Base-by-base conservation (phyloP, 92 coral and sea anemone genomes). In the Paramuricea clavata region DNA sequence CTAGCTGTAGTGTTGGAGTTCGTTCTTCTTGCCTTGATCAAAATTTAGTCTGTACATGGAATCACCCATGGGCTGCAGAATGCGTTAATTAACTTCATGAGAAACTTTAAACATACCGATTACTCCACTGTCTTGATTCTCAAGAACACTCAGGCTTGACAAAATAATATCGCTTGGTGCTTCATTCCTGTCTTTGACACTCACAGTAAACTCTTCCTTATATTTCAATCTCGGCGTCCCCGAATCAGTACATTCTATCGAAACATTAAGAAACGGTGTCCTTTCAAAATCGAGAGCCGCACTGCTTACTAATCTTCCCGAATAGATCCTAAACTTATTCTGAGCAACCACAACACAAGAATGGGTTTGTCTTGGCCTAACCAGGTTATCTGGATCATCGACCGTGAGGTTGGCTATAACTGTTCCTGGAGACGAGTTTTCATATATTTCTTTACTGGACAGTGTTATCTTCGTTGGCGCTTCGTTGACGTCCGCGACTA, bases 351-450 rank as follows among this genome's bases (percentile, higher is more conserved):
- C 88, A 2, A 12, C 19, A 82, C 99, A 96, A 1, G 50, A 62
- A 77, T 96, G 99, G 13, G 78, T 30, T 81, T 96, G 99, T 19
- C 81, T 80, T 2, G 41, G 61, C 12, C 4, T 19, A 5, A 19
- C 56, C 13, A 1, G 2, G 39, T 79, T 79, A 76, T 96, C 99
- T 25, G 95, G 92, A 65, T 96, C 99, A 1, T 78, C 87, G 7
- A 94, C 98, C 12, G 93, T 94, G 83, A 94, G 26, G 61, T 86
- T 93, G 17, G 95, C 89, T 88, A 96, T 86, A 88, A 89, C 86
- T 28, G 95, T 94, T 49, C 93, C 92, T 49, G 92, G 87, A 27
- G 90, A 85, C 64, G 97, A 94, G 89, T 96, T 96, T 85, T 96
- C 99, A 50, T 80, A 69, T 41, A 95, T 85, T 64, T 30, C 76